Conservation (phyloP, 1,140 invertebrate species). For the Drosophila orosa region DNA sequence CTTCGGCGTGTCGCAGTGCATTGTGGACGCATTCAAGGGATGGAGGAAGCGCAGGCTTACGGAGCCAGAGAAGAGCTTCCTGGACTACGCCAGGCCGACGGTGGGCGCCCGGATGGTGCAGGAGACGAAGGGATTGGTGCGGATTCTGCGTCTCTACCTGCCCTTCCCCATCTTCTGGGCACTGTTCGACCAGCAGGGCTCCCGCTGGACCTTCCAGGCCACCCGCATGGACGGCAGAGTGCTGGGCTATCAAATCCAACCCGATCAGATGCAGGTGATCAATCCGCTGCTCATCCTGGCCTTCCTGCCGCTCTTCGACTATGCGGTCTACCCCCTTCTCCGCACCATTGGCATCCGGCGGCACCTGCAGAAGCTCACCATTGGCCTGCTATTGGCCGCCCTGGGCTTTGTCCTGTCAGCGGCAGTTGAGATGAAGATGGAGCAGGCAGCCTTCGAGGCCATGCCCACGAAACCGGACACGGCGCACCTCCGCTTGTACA, state of each 20-base stretch:
- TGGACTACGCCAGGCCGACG: conserved; percentile 92
- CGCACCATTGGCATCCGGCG: conserved; percentile 84
- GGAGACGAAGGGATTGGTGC: conserved; percentile 88
- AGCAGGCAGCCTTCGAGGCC: conserved; percentile 87
- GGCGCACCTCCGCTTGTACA: conserved; percentile 90
- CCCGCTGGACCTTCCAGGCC: conserved; percentile 97
- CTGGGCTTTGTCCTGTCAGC: conserved; percentile 94
- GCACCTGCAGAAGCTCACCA: conserved; percentile 90
- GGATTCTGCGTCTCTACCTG: conserved; percentile 90
- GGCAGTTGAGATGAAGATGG: conserved; percentile 91
- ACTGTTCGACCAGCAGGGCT: conserved; percentile 93
- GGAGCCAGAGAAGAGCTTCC: conserved; percentile 87
- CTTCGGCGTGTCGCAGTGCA: conserved; percentile 90
- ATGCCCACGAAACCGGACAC: conserved; percentile 84
- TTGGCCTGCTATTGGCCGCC: conserved; percentile 93
- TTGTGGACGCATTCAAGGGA: conserved; percentile 86
- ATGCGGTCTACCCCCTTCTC: conserved; percentile 87
- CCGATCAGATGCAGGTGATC: conserved; percentile 96
- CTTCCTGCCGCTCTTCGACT: conserved; percentile 95
- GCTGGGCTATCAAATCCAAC: conserved; percentile 88
- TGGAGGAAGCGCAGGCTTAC: conserved; percentile 85
- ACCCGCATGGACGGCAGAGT: conserved; percentile 94
- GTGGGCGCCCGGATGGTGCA: conserved; percentile 87
- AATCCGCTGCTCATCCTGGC: conserved; percentile 94
- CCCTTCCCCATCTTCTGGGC: conserved; percentile 94